Conservation (phyloP, 2,888 invertebrate genomes). For the Drosophila kuntzei region DNA sequence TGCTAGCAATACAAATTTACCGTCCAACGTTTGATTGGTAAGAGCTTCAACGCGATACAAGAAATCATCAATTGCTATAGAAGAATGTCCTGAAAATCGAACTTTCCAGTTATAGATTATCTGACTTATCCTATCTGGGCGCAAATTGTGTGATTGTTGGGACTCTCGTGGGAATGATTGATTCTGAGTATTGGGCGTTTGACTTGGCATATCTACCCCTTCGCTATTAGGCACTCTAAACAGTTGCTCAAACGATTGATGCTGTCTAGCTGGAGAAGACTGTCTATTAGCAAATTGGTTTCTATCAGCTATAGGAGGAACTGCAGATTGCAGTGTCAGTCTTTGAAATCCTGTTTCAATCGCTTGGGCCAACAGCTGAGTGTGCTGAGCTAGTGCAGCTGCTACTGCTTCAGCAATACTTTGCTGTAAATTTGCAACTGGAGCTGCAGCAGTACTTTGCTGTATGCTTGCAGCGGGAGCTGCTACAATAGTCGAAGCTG, state of each 20-base stretch:
- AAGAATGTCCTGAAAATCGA: slow-evolving; percentile 7
- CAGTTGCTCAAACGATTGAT: slow-evolving; percentile 4
- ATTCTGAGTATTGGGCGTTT: background rate
- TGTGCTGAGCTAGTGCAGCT: background rate
- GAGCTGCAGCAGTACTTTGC: too few relatives aligned
- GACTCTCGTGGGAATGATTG: background rate
- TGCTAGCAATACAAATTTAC: slow-evolving; percentile 9
- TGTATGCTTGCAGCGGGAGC: too few relatives aligned
- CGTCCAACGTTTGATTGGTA: slow-evolving; percentile 12
- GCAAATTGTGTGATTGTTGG: background rate
- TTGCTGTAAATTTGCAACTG: background rate
- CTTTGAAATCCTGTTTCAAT: slow-evolving; percentile 5
- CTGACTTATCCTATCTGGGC: background rate
- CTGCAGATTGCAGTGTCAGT: background rate
- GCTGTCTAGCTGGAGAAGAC: background rate
- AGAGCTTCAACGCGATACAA: slow-evolving; percentile 22
- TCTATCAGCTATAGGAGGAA: background rate
- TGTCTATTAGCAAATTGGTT: background rate
- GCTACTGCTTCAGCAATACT: background rate
- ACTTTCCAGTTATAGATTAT: slow-evolving; percentile 8
- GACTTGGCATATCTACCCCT: background rate
- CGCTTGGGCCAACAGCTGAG: background rate
- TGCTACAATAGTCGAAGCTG: too few relatives aligned
- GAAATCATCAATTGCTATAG: slow-evolving; percentile 20
- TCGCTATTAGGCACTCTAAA: background rate